Percentiles rank a stretch among this genome's conserved stretches.
These are phyloP conservation scores for Cyphomyrmex costatus DNA, from an alignment of 1,140 invertebrate species.

Conservation along the genomic window DNA sequence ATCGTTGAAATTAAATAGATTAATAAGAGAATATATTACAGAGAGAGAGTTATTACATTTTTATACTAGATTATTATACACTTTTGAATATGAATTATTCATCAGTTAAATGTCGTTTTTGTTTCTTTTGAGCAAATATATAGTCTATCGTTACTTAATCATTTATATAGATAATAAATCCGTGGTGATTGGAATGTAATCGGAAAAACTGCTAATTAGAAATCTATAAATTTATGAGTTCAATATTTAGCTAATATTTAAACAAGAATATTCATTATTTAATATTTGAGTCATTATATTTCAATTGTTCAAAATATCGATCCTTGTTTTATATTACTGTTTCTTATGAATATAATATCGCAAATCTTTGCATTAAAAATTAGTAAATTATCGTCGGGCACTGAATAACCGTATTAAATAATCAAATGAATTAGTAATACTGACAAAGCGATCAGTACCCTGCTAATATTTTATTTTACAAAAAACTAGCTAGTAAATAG, in stretches of 20 bases:
- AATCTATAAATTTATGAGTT: not conserved
- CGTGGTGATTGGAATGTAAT: too few species aligned
- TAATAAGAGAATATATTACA: not conserved
- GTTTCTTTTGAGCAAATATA: not conserved
- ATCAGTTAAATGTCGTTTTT: not conserved
- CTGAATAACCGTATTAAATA: not conserved
- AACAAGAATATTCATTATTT: not conserved
- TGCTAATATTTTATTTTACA: slow-evolving; percentile 18
- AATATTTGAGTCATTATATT: not conserved
- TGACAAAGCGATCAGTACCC: slow-evolving; percentile 3
- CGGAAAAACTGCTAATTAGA: not conserved
- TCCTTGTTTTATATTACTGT: not conserved
- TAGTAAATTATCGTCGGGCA: not conserved
- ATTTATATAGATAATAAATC: slow-evolving; percentile 9
- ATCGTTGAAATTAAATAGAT: not conserved
- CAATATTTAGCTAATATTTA: not conserved
- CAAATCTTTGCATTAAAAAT: not conserved
- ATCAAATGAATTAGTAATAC: not conserved
- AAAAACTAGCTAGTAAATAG: not conserved
- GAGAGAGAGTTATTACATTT: too few species aligned
- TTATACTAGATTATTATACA: not conserved
- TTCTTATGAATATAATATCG: not conserved
- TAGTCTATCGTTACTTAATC: not conserved
- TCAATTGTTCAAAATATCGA: not conserved
- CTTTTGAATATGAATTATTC: not conserved